Evolutionary conservation across 2,113 vertebrate genomes (phyloP).

Genomic region (pig (Sus scrofa)): DNA sequence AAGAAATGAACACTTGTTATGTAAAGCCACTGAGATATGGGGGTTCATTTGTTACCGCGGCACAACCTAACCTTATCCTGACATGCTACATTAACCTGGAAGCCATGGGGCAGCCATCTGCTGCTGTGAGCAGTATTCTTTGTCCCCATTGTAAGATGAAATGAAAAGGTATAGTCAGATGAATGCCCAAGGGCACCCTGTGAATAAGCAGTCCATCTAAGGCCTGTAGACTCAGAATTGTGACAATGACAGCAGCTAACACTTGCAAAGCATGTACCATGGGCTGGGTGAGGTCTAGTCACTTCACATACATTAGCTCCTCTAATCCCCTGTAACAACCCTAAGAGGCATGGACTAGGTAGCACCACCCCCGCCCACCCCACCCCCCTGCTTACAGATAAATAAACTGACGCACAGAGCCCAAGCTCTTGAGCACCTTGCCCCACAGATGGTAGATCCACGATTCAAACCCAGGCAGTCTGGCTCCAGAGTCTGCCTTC

Average conservation of each 20-base stretch:
- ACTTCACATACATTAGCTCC: neutral
- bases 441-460: neutral
- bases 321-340: no score
- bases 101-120: neutral
- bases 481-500: neutral
- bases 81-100: neutral
- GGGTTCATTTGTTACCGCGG: neutral
- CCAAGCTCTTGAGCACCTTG: neutral
- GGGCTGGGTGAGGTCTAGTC: neutral
- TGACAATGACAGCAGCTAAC: neutral
- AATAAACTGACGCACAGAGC: conserved; percentile 3
- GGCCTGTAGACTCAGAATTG: neutral
- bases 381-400: neutral
- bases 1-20: neutral
- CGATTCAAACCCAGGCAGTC: neutral
- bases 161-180: neutral
- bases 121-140: neutral
- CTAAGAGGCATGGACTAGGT: neutral
- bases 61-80: neutral
- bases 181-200: neutral
- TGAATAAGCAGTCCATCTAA: neutral
- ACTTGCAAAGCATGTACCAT: accelerated
- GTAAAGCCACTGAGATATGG: neutral
- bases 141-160: neutral
- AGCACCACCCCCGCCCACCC: no score